Base-by-base conservation (phyloP, 2,797 vertebrate genomes). In the Anabacerthia variegaticeps region DNA sequence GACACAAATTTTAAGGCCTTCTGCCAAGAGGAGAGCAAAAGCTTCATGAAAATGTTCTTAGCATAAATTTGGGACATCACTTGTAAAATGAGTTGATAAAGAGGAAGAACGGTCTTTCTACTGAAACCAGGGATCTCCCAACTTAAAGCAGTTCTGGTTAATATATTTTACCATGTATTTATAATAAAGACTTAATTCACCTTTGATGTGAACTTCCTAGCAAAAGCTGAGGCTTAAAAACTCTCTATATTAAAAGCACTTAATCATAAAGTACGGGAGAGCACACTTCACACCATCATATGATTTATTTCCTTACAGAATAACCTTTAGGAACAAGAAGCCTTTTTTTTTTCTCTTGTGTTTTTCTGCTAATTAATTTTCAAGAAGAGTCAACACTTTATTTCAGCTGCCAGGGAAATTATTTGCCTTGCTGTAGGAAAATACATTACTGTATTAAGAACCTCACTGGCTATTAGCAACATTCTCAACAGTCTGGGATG, bases 1-100 rank as follows among this genome's bases (percentile, higher is more conserved):
- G 81, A 97, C 97, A 97, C 97, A 97, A 95, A 97, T 98, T 98
- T 98, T 95, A 95, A 95, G 96, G 97, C 95, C 92, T 93, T 95
- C 91, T 88, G 95, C 97, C 97, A 97, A 92, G 91, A 97, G 77
- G 72, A 95, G 62, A 84, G 81, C 69, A 83, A 95, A 95, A 55
- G 76, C 80, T 89, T 82, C 69, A 86, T 86, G 93, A 92, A 96
- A 91, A 61, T 69, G 56, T 83, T 89, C 41, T 94, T 97, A 96
- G 94, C 78, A 95, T 95, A 94, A 96, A 80, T 96, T 96, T 90
- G 44, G 34, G 44, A 93, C 92, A 91, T 92, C 28, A 74, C 88
- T 91, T 97, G 61, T 94, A 94, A 90, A 80, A 88, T 66, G 23
- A 92, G n/a, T 92, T 49, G 61, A 93, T 89, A 78, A 66, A 92